Evolutionary conservation across 1,140 invertebrate species (phyloP).

Genomic region (Drosophila orosa): DNA sequence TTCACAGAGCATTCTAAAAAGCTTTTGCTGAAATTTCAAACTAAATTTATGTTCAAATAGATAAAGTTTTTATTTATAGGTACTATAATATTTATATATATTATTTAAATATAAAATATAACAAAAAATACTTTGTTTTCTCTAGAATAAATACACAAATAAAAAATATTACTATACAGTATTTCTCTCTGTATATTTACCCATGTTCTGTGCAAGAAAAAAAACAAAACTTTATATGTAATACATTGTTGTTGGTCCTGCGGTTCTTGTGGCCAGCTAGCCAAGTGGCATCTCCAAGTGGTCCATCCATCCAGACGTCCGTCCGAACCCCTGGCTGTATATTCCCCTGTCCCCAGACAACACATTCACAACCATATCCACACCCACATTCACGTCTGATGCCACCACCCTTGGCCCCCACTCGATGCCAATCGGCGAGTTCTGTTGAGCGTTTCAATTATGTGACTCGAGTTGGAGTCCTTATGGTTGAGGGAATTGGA

Average conservation of each 20-base stretch:
- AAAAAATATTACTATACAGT: background rate
- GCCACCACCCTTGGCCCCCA: background rate
- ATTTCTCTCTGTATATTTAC: background rate
- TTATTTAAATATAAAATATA: background rate
- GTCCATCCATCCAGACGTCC: conserved; percentile 45
- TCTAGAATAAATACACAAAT: background rate
- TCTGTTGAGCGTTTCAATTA: conserved; percentile 77
- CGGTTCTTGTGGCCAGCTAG: conserved; percentile 51
- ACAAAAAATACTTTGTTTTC: background rate
- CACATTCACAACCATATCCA: conserved; percentile 1
- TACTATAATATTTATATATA: too few species aligned
- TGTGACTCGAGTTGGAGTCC: conserved; percentile 44
- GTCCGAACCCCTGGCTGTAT: background rate
- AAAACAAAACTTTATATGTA: conserved; percentile 58
- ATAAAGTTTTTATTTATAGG: background rate
- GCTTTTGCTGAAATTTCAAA: background rate
- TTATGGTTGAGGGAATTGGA: conserved; percentile 41
- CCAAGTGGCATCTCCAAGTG: conserved; percentile 44
- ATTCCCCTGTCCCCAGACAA: background rate
- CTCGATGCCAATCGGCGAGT: conserved; percentile 44
- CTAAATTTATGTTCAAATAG: background rate
- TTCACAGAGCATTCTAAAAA: background rate
- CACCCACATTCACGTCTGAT: background rate
- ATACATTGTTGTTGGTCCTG: conserved; percentile 60
- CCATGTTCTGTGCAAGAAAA: conserved; percentile 31